These are phyloP conservation scores for Andrena trimmerana DNA, from an alignment of 2,888 invertebrate species.

Conservation along the genomic window DNA sequence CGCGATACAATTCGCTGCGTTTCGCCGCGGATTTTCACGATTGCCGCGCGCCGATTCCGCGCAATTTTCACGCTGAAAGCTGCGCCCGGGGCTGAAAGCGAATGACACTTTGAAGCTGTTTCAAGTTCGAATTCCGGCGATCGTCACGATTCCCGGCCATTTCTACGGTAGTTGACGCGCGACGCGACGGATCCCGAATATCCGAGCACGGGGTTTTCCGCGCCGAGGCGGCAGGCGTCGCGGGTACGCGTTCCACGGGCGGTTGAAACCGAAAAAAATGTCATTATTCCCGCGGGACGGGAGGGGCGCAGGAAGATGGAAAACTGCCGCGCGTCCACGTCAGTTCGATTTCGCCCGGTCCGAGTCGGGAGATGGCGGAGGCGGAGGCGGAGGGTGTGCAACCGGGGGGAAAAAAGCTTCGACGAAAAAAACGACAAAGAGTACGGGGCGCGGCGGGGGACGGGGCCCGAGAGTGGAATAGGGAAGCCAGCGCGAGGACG, in stretches of 20 bases:
- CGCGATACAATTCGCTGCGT: constrained; percentile 18
- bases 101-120: background rate
- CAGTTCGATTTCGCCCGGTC: constrained; percentile 72
- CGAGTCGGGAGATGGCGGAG: constrained; percentile 58
- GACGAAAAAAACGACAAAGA: constrained; percentile 58
- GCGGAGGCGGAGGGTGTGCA: constrained; percentile 59
- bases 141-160: background rate
- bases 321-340: constrained; percentile 75
- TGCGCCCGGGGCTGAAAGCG: background rate
- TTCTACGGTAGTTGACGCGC: background rate
- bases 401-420: constrained; percentile 56
- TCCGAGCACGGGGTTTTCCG: background rate
- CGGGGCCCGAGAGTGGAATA: background rate
- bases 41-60: background rate
- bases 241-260: constrained; percentile 42
- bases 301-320: constrained; percentile 70
- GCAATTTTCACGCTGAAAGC: background rate
- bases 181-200: constrained; percentile 5
- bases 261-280: constrained; percentile 69
- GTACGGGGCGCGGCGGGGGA: constrained; percentile 4
- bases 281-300: constrained; percentile 66
- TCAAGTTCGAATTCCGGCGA: background rate
- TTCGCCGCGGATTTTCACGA: constrained; percentile 14
- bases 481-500: constrained; percentile 28
- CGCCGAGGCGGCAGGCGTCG: constrained; percentile 31